Conservation (phyloP, 2,797 vertebrate species). For the Tapirus indicus region DNA sequence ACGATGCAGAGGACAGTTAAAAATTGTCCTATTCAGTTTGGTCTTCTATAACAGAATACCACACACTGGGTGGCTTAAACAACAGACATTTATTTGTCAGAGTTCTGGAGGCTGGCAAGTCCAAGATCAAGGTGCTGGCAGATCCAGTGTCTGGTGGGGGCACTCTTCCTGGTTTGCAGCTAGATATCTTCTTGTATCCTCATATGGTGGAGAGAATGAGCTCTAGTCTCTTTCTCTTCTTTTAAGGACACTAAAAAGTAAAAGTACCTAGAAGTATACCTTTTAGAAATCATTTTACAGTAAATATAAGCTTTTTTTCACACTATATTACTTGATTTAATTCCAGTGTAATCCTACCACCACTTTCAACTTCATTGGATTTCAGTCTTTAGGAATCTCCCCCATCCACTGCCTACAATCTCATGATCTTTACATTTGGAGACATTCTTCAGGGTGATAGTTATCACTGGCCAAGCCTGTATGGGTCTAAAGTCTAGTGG, state of each 20-base stretch:
- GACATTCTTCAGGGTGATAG: neutral
- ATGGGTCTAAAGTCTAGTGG: neutral
- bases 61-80: neutral
- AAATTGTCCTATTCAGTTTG: neutral
- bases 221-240: neutral
- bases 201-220: no score
- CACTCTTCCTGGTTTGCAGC: neutral
- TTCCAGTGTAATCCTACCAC: neutral
- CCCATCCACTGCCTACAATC: rapidly evolving
- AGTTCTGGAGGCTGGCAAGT: neutral
- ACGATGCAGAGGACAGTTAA: neutral
- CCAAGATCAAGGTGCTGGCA: neutral
- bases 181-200: no score
- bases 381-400: neutral
- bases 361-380: neutral
- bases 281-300: neutral
- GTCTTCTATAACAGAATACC: neutral
- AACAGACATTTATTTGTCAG: neutral
- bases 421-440: neutral
- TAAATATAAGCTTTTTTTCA: neutral
- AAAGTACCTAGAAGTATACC: no score
- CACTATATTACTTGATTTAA: neutral
- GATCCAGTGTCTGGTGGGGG: neutral
- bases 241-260: no score
- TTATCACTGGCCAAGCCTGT: neutral